Conservation (phyloP, 2,797 vertebrate genomes). For the Crax fasciolata region DNA sequence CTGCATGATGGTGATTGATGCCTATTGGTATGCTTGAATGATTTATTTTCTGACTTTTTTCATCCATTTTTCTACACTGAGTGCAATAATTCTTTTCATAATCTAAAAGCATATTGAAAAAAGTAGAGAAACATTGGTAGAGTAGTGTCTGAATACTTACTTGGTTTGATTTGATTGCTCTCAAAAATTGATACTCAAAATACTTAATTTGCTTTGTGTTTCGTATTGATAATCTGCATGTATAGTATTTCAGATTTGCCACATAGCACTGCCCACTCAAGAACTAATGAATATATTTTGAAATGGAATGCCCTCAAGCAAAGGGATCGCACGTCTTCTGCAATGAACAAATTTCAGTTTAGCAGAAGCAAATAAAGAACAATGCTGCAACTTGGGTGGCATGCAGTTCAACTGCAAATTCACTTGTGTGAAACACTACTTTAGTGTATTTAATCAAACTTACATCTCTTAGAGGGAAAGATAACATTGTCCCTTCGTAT, state of each 20-base stretch:
- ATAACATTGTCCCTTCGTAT: background rate
- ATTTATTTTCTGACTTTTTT: background rate
- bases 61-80: background rate
- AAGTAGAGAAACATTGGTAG: background rate
- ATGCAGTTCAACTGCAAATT: background rate
- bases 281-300: background rate
- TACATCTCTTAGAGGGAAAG: background rate
- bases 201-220: background rate
- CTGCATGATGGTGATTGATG: background rate
- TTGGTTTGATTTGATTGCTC: background rate
- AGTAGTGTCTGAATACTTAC: background rate
- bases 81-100: background rate
- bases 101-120: background rate
- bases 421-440: background rate
- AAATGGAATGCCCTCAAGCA: background rate
- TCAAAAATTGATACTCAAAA: background rate
- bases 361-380: background rate
- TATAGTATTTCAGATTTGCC: background rate
- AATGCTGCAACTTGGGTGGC: background rate
- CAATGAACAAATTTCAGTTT: background rate
- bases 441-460: background rate
- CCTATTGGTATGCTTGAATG: background rate
- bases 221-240: background rate
- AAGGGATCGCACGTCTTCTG: background rate
- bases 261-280: background rate